phyloP scores from a whole-genome alignment of 2,888 invertebrate genomes.

The Trachelus tabidus region DNA sequence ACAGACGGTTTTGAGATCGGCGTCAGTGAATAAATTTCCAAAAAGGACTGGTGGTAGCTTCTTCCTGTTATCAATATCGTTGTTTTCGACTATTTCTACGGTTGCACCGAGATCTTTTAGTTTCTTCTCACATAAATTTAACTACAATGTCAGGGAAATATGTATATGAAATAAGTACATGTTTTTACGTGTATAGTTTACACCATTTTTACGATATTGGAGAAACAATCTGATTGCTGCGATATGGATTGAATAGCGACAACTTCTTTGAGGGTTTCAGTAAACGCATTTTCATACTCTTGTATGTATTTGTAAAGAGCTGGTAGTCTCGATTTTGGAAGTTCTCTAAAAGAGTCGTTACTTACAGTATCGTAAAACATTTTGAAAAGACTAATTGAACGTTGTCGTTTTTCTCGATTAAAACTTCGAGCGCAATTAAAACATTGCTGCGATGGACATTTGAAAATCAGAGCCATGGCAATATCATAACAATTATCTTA shows the following conservation, averaged over 20 bases:
- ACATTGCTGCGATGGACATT: background rate
- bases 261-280: constrained; percentile 32
- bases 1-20: constrained; percentile 39
- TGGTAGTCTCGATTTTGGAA: constrained; percentile 32
- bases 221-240: constrained; percentile 23
- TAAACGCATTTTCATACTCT: constrained; percentile 24
- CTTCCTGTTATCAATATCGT: constrained; percentile 15
- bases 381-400: background rate
- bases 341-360: constrained; percentile 16
- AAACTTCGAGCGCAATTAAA: background rate
- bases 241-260: constrained; percentile 38
- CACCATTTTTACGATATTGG: constrained; percentile 41
- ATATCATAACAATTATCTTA: background rate
- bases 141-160: constrained; percentile 19
- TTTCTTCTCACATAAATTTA: constrained; percentile 34
- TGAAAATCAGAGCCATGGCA: background rate
- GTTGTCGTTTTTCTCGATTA: background rate
- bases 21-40: constrained; percentile 33
- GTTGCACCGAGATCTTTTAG: constrained; percentile 31
- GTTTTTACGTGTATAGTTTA: background rate
- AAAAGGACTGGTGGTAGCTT: constrained; percentile 38
- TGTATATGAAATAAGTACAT: background rate
- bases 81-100: constrained; percentile 32
- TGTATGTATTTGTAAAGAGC: constrained; percentile 35
- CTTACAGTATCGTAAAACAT: background rate